Percentiles rank a stretch among this genome's conserved stretches.
Conservation (phyloP, 2,113 vertebrate species). For the Pheucticus melanocephalus region DNA sequence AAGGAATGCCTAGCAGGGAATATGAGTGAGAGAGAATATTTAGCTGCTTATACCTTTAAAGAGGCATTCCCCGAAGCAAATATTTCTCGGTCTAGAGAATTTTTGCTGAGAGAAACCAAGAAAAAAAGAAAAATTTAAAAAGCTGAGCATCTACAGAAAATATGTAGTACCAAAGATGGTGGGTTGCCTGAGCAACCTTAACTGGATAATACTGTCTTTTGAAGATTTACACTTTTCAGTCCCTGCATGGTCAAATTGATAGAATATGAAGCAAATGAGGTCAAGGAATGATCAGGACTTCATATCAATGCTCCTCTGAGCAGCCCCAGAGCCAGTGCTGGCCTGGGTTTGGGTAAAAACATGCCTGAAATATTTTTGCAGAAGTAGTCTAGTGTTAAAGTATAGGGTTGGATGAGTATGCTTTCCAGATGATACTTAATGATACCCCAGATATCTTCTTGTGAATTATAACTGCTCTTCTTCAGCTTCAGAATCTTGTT, state of each 20-base stretch:
- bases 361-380: neutral
- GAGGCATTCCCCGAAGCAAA: neutral
- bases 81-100: neutral
- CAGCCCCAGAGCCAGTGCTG: neutral
- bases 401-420: neutral
- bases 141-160: neutral
- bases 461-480: neutral
- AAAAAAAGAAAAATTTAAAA: neutral
- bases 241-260: neutral
- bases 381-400: neutral
- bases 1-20: neutral
- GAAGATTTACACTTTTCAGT: neutral
- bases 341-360: neutral
- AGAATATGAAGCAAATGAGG: neutral
- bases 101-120: neutral
- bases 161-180: neutral
- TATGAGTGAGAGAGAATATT: neutral
- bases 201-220: neutral
- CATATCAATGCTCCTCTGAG: neutral
- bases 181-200: neutral
- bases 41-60: neutral
- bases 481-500: neutral
- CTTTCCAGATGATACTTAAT: neutral
- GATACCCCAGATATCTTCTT: neutral
- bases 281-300: neutral